These are phyloP conservation scores for Euzophera pinguis DNA, from an alignment of 2,888 invertebrate genomes.

Conservation along the genomic window DNA sequence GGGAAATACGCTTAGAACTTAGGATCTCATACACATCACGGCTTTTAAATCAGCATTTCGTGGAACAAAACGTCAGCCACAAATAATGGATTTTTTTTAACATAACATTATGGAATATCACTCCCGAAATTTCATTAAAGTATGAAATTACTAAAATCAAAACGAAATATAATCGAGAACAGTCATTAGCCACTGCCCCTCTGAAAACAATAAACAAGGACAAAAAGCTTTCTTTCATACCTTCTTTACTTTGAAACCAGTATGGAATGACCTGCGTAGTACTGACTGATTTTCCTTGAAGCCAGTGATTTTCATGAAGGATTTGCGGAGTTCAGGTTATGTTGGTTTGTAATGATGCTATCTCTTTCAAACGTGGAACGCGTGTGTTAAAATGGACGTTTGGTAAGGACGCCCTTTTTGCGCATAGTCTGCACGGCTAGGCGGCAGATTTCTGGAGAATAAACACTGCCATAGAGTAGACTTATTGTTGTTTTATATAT, in stretches of 20 bases:
- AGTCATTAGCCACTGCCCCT: slow-evolving; percentile 40
- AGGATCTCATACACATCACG: too few species aligned
- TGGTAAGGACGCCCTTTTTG: slow-evolving; percentile 75
- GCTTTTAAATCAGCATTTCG: too few species aligned
- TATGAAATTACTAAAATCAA: slow-evolving; percentile 8
- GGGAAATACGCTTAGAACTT: too few species aligned
- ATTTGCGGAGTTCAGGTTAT: slow-evolving; percentile 16
- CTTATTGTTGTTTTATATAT: slow-evolving; percentile 4
- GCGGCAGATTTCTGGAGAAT: slow-evolving; percentile 69
- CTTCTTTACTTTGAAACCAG: slow-evolving; percentile 31
- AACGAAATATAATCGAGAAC: slow-evolving; percentile 14
- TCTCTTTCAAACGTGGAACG: slow-evolving; percentile 58
- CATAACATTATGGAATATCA: not conserved
- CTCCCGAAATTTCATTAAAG: slow-evolving; percentile 3
- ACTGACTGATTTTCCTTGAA: slow-evolving; percentile 19
- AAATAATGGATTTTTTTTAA: not conserved
- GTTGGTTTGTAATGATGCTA: slow-evolving; percentile 19
- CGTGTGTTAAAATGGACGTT: slow-evolving; percentile 68
- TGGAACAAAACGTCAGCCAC: not conserved
- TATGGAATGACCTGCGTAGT: slow-evolving; percentile 28
- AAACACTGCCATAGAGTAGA: slow-evolving; percentile 36
- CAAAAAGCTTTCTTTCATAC: slow-evolving; percentile 46
- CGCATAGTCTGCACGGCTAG: slow-evolving; percentile 75
- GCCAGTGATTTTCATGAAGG: not conserved
- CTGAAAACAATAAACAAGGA: slow-evolving; percentile 58